A percentile compares a stretch with the other conserved stretches of the same genome.
Evolutionary conservation across 2,888 invertebrate species (phyloP).

Genomic region (Gasteruption jaculator): DNA sequence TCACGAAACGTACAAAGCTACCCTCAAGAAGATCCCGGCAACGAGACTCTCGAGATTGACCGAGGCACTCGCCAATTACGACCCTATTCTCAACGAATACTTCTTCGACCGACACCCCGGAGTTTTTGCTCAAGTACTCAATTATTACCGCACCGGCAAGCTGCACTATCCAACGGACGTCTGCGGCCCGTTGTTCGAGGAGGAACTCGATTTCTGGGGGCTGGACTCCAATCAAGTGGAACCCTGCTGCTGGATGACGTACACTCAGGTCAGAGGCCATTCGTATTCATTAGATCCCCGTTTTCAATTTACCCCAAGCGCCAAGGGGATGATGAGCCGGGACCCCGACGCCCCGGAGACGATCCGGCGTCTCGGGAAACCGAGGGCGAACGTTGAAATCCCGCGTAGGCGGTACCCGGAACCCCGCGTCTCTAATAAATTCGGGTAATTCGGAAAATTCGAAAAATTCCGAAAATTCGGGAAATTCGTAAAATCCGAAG

Average conservation of each 20-base stretch:
- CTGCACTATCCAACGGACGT: slow-evolving; percentile 99
- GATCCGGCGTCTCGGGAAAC: too few species aligned
- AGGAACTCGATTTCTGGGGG: slow-evolving; percentile 99
- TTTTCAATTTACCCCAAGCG: too few species aligned
- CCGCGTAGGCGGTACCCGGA: too few species aligned
- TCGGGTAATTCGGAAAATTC: too few species aligned
- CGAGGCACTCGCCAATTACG: slow-evolving; percentile 98
- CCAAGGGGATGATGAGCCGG: too few species aligned
- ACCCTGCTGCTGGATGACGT: slow-evolving; percentile 99
- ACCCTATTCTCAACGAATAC: slow-evolving; percentile 98
- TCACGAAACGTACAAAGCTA: slow-evolving; percentile 94
- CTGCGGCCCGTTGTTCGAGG: slow-evolving; percentile 97
- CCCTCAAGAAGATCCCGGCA: slow-evolving; percentile 95
- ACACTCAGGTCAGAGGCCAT: slow-evolving; percentile 69
- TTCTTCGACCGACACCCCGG: slow-evolving; percentile 99
- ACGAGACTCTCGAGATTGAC: slow-evolving; percentile 90
- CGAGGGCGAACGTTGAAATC: too few species aligned
- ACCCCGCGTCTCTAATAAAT: too few species aligned
- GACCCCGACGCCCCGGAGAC: too few species aligned
- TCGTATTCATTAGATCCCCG: too few species aligned
- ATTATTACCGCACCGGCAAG: slow-evolving; percentile 98
- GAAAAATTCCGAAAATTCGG: too few species aligned
- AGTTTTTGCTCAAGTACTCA: slow-evolving; percentile 93
- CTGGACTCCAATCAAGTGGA: slow-evolving; percentile 99
- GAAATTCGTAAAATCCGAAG: too few species aligned